A percentile compares a stretch with the other conserved stretches of the same genome.
phyloP scores from a whole-genome alignment of 2,797 vertebrate genomes.

The Sciurus carolinensis region DNA sequence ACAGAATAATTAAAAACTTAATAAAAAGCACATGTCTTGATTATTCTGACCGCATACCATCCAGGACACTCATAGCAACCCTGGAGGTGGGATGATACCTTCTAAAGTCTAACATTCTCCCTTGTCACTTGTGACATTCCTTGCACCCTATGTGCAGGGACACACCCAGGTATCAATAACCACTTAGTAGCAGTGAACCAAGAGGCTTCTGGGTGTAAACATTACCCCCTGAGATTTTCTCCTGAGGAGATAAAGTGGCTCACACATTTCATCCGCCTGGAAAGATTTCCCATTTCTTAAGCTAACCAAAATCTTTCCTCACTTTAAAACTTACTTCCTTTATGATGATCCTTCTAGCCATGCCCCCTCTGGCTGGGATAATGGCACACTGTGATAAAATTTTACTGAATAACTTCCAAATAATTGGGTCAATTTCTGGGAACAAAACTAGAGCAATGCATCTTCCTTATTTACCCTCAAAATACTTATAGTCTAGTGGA shows the following conservation, averaged over 20 bases:
- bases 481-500: not conserved
- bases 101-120: not conserved
- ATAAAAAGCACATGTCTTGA: not conserved
- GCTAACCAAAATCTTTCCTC: not conserved
- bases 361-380: not conserved
- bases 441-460: not conserved
- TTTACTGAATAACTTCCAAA: not conserved
- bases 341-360: not conserved
- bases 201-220: too few relatives aligned
- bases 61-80: not conserved
- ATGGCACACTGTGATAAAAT: not conserved
- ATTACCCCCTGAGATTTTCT: not conserved
- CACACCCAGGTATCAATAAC: not conserved
- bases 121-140: not conserved
- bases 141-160: not conserved
- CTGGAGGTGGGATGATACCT: not conserved
- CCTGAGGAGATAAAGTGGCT: not conserved
- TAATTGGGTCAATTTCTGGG: not conserved
- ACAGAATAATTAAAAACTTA: not conserved
- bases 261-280: not conserved
- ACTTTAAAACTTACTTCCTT: not conserved
- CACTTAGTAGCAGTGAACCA: not conserved
- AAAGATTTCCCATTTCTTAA: not conserved
- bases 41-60: not conserved
- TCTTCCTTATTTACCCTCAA: not conserved